Evolutionary conservation across 1,140 invertebrate species (phyloP).

Genomic region (Trinorchestia longiramus): DNA sequence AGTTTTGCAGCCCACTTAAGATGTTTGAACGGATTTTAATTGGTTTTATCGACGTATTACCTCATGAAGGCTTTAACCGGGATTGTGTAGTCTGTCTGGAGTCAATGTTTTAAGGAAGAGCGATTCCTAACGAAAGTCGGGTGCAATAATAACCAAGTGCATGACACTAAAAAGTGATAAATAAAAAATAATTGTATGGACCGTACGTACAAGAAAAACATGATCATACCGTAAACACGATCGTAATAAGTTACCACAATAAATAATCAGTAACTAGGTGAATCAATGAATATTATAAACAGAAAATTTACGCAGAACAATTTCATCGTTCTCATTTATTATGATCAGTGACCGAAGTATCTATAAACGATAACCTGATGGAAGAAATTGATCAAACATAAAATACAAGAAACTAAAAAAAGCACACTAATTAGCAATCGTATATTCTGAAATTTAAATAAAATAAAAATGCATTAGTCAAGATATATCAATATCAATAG

Average conservation of each 20-base stretch:
- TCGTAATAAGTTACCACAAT: neutral
- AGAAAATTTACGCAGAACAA: neutral
- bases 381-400: neutral
- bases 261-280: neutral
- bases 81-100: too few relatives aligned
- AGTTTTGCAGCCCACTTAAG: too few relatives aligned
- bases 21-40: too few relatives aligned
- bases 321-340: neutral
- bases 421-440: too few relatives aligned
- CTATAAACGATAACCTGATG: neutral
- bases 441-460: too few relatives aligned
- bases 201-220: neutral
- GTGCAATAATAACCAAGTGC: neutral
- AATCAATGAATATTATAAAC: neutral
- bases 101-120: too few relatives aligned
- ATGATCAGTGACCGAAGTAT: neutral
- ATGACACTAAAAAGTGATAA: neutral
- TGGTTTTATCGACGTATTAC: too few relatives aligned
- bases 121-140: neutral
- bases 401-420: neutral
- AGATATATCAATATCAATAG: too few relatives aligned
- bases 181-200: neutral
- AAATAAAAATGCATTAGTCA: too few relatives aligned
- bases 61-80: too few relatives aligned
- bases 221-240: neutral